A percentile compares a stretch with the other conserved stretches of the same genome.
Conservation (phyloP, 2,113 vertebrate species). For the Pavo muticus region DNA sequence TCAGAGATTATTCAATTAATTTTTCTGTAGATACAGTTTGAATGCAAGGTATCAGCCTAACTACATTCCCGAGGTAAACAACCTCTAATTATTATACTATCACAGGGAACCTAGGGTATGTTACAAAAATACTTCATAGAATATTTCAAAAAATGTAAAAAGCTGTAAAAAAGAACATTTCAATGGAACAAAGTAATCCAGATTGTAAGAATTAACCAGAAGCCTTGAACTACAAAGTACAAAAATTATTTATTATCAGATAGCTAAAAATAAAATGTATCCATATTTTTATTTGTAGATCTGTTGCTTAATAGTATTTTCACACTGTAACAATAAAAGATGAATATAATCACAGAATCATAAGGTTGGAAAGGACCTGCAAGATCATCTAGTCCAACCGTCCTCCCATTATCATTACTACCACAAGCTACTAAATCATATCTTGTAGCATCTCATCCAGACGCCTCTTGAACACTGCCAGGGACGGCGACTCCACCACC, state of each 20-base stretch:
- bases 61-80: neutral
- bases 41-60: slow-evolving; percentile 26
- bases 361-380: no score
- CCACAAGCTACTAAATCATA: no score
- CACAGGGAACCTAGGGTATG: slow-evolving; percentile 12
- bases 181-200: neutral
- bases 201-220: neutral
- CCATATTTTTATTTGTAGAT: neutral
- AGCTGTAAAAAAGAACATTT: neutral
- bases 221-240: neutral
- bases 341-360: neutral
- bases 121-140: slow-evolving; percentile 23
- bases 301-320: neutral
- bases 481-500: no score
- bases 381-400: no score
- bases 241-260: neutral
- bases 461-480: no score
- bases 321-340: neutral
- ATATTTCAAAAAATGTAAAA: neutral
- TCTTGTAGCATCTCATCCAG: no score
- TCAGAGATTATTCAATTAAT: slow-evolving; percentile 57
- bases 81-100: slow-evolving; percentile 29
- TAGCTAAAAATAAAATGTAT: neutral
- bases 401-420: no score
- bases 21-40: slow-evolving; percentile 18